A percentile compares a stretch with the other conserved stretches of the same genome.
These are phyloP conservation scores for Drosophila silvestris DNA, from an alignment of 2,888 invertebrate genomes.

Conservation along the genomic window DNA sequence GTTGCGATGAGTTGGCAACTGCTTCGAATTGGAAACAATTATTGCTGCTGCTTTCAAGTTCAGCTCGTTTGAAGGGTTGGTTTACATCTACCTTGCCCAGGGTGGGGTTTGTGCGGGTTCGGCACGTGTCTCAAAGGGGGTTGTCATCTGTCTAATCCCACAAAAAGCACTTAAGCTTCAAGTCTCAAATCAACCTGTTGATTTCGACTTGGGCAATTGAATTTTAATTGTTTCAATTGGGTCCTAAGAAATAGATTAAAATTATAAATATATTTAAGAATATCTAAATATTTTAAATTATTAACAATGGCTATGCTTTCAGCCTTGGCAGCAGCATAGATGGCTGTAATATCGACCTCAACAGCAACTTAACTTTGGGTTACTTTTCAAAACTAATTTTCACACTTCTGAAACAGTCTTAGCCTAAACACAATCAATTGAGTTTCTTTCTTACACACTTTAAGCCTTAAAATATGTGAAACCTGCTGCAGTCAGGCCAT, in stretches of 20 bases:
- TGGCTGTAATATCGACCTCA: neutral
- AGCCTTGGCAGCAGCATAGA: neutral
- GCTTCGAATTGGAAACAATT: constrained; percentile 79
- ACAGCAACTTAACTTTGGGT: neutral
- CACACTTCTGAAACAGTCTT: neutral
- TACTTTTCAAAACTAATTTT: neutral
- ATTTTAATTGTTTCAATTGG: constrained; percentile 38
- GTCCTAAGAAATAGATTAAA: neutral
- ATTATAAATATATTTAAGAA: neutral
- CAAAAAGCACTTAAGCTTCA: constrained; percentile 64
- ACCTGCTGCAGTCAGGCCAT: constrained; percentile 1
- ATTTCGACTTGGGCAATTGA: constrained; percentile 12
- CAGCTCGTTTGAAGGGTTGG: constrained; percentile 30
- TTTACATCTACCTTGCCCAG: neutral
- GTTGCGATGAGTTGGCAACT: constrained; percentile 56
- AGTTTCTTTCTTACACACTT: constrained; percentile 6
- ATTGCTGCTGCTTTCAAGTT: constrained; percentile 49
- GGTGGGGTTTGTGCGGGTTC: constrained; percentile 22
- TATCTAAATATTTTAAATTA: neutral
- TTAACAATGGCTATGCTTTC: neutral
- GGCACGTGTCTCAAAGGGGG: constrained; percentile 68
- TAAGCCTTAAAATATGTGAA: neutral
- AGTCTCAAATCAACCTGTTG: constrained; percentile 66
- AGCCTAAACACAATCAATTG: constrained; percentile 2
- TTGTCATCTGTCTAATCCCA: constrained; percentile 57